Percentiles rank a stretch among this genome's conserved stretches.
These are phyloP conservation scores for Channa maculata DNA, from an alignment of 2,113 vertebrate species.

Conservation along the genomic window DNA sequence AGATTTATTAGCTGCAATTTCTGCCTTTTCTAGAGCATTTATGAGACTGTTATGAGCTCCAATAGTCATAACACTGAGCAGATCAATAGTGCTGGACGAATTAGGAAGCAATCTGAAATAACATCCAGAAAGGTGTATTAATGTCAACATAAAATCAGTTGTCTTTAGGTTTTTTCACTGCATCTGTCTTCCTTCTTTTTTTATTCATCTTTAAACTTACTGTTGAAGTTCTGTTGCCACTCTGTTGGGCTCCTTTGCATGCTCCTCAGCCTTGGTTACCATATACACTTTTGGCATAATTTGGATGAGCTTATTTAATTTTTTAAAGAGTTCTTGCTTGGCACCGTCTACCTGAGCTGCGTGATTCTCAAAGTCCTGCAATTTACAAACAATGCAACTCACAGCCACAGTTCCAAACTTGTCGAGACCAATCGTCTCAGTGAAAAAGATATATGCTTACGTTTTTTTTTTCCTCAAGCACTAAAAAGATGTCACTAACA, in stretches of 20 bases:
- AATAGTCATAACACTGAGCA: slow-evolving; percentile 76
- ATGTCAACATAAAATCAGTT: not conserved
- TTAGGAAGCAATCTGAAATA: slow-evolving; percentile 82
- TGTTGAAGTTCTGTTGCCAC: slow-evolving; percentile 44
- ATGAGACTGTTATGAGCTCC: slow-evolving; percentile 81
- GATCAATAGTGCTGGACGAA: slow-evolving; percentile 74
- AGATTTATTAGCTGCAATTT: slow-evolving; percentile 84
- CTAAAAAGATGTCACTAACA: slow-evolving; percentile 18
- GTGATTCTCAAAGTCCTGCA: slow-evolving; percentile 50
- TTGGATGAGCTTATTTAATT: slow-evolving; percentile 22
- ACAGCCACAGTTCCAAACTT: not conserved
- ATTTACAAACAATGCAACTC: not conserved
- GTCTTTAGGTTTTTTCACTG: not conserved
- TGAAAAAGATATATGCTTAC: slow-evolving; percentile 17
- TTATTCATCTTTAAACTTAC: slow-evolving; percentile 41
- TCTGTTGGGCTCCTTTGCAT: slow-evolving; percentile 49
- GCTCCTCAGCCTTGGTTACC: slow-evolving; percentile 57
- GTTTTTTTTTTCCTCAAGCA: slow-evolving; percentile 47
- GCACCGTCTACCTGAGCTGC: slow-evolving; percentile 61
- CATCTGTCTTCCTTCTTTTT: not conserved
- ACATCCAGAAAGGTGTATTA: not conserved
- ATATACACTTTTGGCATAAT: not conserved
- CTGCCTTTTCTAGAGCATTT: slow-evolving; percentile 80
- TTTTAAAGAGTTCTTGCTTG: slow-evolving; percentile 20
- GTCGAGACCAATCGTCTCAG: accelerated